Evolutionary conservation across 1,140 invertebrate species (phyloP).

Genomic region (Colletes latitarsis): DNA sequence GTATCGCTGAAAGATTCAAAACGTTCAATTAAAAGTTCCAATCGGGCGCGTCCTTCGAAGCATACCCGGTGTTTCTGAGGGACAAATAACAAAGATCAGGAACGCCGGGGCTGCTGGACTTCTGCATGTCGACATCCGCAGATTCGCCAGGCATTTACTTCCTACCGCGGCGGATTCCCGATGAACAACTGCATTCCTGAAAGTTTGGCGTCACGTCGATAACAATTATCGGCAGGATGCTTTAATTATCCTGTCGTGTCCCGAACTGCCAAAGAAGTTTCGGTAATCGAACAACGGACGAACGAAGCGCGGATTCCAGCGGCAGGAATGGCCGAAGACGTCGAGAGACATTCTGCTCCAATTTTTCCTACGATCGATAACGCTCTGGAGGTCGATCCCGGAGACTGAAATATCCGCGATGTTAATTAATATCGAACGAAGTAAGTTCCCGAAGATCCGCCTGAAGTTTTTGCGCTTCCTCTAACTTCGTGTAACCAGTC

Average conservation of each 20-base stretch:
- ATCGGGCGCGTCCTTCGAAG: constrained; percentile 14
- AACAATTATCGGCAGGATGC: constrained; percentile 69
- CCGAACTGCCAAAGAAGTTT: constrained; percentile 53
- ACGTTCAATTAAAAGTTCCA: constrained; percentile 56
- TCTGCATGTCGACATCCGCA: background rate
- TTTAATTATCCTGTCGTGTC: constrained; percentile 65
- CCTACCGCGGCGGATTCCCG: background rate
- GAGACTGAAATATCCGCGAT: constrained; percentile 2
- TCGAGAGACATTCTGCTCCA: constrained; percentile 43
- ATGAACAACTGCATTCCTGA: constrained; percentile 49
- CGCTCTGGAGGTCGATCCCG: background rate
- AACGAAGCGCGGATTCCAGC: constrained; percentile 6
- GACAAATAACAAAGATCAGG: constrained; percentile 25
- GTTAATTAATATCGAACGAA: constrained; percentile 55
- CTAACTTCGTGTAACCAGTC: background rate
- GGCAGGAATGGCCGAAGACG: constrained; percentile 22
- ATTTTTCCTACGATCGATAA: constrained; percentile 31
- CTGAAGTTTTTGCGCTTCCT: constrained; percentile 11
- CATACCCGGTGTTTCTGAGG: background rate
- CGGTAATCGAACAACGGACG: constrained; percentile 53
- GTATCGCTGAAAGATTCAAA: constrained; percentile 37
- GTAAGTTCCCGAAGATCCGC: constrained; percentile 1
- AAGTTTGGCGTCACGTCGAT: constrained; percentile 62
- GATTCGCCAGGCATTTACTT: background rate
- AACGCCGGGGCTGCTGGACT: background rate